Evolutionary conservation across 2,888 invertebrate species (phyloP).

Genomic region (Xestobium rufovillosum): DNA sequence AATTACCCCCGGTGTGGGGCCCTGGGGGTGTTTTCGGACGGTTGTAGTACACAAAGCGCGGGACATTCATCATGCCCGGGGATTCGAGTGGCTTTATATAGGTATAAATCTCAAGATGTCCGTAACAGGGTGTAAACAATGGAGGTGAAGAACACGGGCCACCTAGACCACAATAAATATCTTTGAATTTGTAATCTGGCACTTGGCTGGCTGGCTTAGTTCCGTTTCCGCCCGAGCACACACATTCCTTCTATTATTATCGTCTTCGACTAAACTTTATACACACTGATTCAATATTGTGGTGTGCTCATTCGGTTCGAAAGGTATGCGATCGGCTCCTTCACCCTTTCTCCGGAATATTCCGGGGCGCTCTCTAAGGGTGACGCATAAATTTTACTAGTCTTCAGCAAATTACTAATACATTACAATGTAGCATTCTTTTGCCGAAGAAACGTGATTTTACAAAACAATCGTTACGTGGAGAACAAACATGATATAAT

Average conservation of each 20-base stretch:
- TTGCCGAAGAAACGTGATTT: no score
- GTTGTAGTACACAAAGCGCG: no score
- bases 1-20: no score
- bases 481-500: no score
- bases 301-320: conserved; percentile 15
- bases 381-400: conserved; percentile 1
- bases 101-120: conserved; percentile 42
- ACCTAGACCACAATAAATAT: conserved; percentile 43
- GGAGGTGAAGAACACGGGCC: conserved; percentile 41
- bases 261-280: conserved; percentile 22
- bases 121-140: conserved; percentile 44
- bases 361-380: not conserved
- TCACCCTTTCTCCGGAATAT: conserved; percentile 4
- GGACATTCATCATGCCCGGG: conserved; percentile 32
- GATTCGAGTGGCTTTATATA: conserved; percentile 32
- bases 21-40: no score
- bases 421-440: no score
- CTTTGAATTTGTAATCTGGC: conserved; percentile 41
- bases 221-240: conserved; percentile 38
- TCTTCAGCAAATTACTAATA: no score
- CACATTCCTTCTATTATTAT: conserved; percentile 39
- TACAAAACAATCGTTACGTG: no score
- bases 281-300: conserved; percentile 24
- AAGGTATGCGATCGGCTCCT: conserved; percentile 17
- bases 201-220: conserved; percentile 37